Evolutionary conservation across 2,113 vertebrate genomes (phyloP).

Genomic region (Paraplagusia blochii): DNA sequence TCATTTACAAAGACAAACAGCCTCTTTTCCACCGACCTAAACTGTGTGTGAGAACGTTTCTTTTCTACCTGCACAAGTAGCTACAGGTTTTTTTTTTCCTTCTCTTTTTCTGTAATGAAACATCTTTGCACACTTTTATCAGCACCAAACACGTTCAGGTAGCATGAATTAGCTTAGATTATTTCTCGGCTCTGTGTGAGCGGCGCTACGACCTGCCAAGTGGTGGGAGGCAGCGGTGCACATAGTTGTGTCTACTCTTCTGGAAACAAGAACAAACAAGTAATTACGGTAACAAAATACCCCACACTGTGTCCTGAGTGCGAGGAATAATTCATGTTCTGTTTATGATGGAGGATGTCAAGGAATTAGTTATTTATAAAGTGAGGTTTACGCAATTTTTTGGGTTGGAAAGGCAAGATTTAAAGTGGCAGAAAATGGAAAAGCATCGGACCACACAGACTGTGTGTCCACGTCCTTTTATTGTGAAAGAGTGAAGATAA

Average conservation of each 20-base stretch:
- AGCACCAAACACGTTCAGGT: background rate
- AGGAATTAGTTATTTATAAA: background rate
- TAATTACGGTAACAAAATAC: background rate
- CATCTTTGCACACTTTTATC: background rate
- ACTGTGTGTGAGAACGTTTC: conserved; percentile 3
- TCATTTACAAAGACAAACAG: conserved; percentile 51
- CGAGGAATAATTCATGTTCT: background rate
- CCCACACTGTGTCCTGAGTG: background rate
- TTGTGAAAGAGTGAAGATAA: conserved; percentile 31
- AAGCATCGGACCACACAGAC: conserved; percentile 16
- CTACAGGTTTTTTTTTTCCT: conserved; percentile 26
- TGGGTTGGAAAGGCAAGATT: conserved; percentile 26
- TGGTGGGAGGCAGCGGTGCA: too few species aligned
- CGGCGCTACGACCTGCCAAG: too few species aligned
- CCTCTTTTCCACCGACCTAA: conserved; percentile 21
- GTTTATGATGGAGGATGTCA: background rate
- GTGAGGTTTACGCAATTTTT: background rate
- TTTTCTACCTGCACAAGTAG: conserved; percentile 19
- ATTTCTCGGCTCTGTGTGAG: too few species aligned
- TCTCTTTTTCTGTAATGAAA: conserved; percentile 2
- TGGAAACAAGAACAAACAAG: too few species aligned
- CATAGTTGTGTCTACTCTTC: too few species aligned
- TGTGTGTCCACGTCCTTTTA: conserved; percentile 40
- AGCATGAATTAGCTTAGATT: too few species aligned
- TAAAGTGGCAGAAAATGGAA: conserved; percentile 23